Base-by-base conservation (phyloP, 2,888 invertebrate species). In the Platycheirus albimanus region DNA sequence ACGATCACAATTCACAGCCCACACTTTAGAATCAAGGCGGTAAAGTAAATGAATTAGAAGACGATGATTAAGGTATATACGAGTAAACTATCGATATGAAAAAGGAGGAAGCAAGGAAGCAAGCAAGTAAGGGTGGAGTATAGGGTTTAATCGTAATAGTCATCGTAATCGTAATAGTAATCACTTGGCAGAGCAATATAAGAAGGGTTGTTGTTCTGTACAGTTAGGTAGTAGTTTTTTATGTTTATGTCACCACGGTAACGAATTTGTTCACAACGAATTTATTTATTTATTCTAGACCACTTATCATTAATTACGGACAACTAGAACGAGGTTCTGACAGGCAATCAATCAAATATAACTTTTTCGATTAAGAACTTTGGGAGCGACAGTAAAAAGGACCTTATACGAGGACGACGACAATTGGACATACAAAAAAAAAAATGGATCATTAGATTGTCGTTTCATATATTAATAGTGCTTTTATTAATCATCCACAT, bases 261-360 rank as follows among this genome's bases (percentile, higher is more conserved):
- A 80, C 80, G 43, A 43, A 28, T 8, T 11, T 17, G 33, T 45
- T 33, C 69, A 75, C 20, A 72, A 79, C 78, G 13, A 30, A 49
- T 7, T 61, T 45, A 17, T n/a, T 61, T 45, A 17, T n/a, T 64
- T 47, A 45, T 45, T 52, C 33, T 19, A 33, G n/a, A 19, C 20
- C 30, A 61, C 33, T 45, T 66, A 41, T 64, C 70, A 80, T 80
- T 80, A 76, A 76, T 75, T 80, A 58, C 64, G 17, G 64, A 41
- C 56, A 51, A 51, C 17, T 56, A 69, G 61, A 79, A 36, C 36
- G n/a, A 45, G 47, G 61, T 19, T 49, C 45, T 64, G 75, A 64
- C 64, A 38, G 43, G 51, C 45, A 75, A 75, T 80, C 80, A 75
- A 80, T 80, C 80, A 75, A 70, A 38, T 45, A 63, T 30, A 45